A percentile compares a stretch with the other conserved stretches of the same genome.
Evolutionary conservation across 2,888 invertebrate genomes (phyloP).

Genomic region (Autographa pulchrina): DNA sequence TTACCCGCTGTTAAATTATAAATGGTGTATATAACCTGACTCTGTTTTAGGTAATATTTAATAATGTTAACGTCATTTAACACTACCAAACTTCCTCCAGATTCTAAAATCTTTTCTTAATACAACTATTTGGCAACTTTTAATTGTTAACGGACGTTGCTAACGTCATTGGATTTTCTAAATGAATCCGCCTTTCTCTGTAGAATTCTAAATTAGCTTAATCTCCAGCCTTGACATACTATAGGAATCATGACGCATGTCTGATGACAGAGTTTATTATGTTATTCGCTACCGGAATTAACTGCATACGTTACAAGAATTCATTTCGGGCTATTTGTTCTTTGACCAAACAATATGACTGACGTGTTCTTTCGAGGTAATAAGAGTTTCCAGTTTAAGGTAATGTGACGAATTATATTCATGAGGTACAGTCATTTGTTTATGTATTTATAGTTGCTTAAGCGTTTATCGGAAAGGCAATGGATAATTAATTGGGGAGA

Average conservation of each 20-base stretch:
- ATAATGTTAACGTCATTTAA: too few species aligned
- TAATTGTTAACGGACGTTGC: background rate
- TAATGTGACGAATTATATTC: background rate
- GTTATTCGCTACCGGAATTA: background rate
- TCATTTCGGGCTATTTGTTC: background rate
- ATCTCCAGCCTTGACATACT: slow-evolving; percentile 1
- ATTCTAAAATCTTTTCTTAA: too few species aligned
- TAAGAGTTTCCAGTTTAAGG: background rate
- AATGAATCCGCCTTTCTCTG: background rate
- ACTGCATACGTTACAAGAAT: slow-evolving; percentile 3
- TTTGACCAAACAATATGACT: background rate
- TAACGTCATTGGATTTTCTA: background rate
- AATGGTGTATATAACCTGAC: too few species aligned
- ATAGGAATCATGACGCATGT: background rate
- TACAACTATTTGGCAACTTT: background rate
- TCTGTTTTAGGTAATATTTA: too few species aligned
- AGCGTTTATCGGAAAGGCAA: too few species aligned
- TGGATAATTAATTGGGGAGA: too few species aligned
- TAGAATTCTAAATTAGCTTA: background rate
- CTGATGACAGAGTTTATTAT: background rate
- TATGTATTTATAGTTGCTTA: too few species aligned
- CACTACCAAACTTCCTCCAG: too few species aligned
- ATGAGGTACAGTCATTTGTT: too few species aligned
- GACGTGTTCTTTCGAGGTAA: background rate
- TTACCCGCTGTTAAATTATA: too few species aligned